These are phyloP conservation scores for Nomia melanderi DNA, from an alignment of 1,140 invertebrate genomes.

Conservation along the genomic window DNA sequence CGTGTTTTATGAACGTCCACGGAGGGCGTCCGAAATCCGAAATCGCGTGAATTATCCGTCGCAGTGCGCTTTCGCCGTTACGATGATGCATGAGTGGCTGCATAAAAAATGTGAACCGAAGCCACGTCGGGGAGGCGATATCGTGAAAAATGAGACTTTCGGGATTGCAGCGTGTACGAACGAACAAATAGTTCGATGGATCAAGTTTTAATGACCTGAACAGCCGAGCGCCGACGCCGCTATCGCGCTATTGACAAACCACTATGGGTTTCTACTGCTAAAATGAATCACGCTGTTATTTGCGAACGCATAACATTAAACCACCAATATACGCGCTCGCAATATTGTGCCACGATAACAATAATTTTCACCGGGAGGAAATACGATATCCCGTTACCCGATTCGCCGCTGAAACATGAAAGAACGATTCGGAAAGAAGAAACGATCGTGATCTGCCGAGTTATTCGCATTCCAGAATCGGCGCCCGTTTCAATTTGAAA, in stretches of 20 bases:
- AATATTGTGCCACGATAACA: slow-evolving; percentile 61
- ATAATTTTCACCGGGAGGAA: slow-evolving; percentile 61
- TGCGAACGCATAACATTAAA: slow-evolving; percentile 67
- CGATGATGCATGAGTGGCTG: slow-evolving; percentile 61
- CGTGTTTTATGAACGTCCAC: slow-evolving; percentile 52
- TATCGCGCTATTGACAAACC: slow-evolving; percentile 70
- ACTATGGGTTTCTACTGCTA: slow-evolving; percentile 58
- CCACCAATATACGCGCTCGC: slow-evolving; percentile 39
- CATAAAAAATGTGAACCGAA: slow-evolving; percentile 68
- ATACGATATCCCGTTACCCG: slow-evolving; percentile 23
- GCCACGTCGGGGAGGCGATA: slow-evolving; percentile 62
- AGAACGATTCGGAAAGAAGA: neutral
- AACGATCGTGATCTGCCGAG: neutral
- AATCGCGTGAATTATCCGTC: slow-evolving; percentile 63
- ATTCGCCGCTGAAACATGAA: neutral
- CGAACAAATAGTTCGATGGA: slow-evolving; percentile 70
- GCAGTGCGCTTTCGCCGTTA: slow-evolving; percentile 65
- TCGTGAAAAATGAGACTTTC: slow-evolving; percentile 69
- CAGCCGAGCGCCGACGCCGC: slow-evolving; percentile 63
- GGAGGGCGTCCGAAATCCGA: slow-evolving; percentile 1
- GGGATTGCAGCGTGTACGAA: slow-evolving; percentile 65
- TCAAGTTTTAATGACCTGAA: slow-evolving; percentile 71
- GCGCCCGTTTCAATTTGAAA: slow-evolving; percentile 1
- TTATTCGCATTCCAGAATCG: neutral
- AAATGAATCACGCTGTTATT: slow-evolving; percentile 72